Conservation (phyloP, 2,113 vertebrate genomes). For the Gymnorhina tibicen region DNA sequence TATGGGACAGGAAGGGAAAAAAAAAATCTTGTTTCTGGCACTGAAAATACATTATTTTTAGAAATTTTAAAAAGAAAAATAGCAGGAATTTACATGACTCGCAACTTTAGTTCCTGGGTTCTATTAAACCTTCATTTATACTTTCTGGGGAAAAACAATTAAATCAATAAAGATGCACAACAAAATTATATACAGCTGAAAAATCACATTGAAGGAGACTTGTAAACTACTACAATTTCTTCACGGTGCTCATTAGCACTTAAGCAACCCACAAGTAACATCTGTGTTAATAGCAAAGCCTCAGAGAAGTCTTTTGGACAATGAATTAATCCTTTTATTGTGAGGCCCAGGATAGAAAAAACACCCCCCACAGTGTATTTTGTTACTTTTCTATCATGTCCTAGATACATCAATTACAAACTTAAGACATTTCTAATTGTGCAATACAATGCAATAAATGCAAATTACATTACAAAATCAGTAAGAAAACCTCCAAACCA, state of each 20-base stretch:
- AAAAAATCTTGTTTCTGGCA: background rate
- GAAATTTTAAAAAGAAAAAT: background rate
- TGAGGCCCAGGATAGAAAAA: background rate
- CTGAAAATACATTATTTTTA: background rate
- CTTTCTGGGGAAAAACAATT: background rate
- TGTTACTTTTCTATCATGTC: background rate
- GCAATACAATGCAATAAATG: background rate
- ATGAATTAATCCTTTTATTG: background rate
- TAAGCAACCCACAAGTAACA: background rate
- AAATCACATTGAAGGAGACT: background rate
- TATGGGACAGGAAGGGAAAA: background rate
- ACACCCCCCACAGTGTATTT: background rate
- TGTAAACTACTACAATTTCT: background rate
- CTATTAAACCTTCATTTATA: background rate
- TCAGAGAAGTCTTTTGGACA: background rate
- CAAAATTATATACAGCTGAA: background rate
- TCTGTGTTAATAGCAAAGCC: background rate
- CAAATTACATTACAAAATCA: background rate
- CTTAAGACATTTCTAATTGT: background rate
- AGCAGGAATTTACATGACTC: background rate
- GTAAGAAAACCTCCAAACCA: background rate
- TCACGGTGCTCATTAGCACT: background rate
- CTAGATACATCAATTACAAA: background rate
- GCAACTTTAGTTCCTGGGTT: background rate
- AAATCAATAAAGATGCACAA: background rate